Evolutionary conservation across 2,888 invertebrate genomes (phyloP).

Genomic region (Mamestra brassicae): DNA sequence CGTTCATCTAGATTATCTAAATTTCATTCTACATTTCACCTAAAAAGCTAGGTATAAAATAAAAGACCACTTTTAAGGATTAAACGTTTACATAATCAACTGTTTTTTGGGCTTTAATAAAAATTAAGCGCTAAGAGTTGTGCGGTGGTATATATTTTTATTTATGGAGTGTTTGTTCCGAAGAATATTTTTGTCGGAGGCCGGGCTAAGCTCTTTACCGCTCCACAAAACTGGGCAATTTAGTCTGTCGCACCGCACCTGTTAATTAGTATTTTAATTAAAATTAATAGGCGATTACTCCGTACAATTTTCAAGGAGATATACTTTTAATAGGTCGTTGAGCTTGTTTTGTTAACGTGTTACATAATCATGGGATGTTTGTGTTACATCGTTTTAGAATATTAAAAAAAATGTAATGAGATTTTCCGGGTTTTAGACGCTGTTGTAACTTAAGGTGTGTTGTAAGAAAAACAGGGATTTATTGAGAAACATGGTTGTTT

Average conservation of each 20-base stretch:
- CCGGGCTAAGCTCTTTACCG: constrained; percentile 81
- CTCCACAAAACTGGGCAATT: constrained; percentile 80
- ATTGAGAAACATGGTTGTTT: not conserved
- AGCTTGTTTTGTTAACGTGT: constrained; percentile 61
- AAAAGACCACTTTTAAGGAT: constrained; percentile 70
- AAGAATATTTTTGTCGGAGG: constrained; percentile 80
- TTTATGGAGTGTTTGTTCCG: constrained; percentile 82
- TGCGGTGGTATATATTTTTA: constrained; percentile 74
- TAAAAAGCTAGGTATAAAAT: constrained; percentile 53
- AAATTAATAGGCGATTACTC: constrained; percentile 87
- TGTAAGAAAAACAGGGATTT: not conserved
- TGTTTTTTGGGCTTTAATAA: constrained; percentile 75
- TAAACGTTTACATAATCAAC: constrained; percentile 81
- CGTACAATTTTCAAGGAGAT: constrained; percentile 77
- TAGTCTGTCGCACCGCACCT: constrained; percentile 79
- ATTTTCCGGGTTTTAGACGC: not conserved
- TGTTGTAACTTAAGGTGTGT: not conserved
- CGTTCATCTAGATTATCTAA: constrained; percentile 63
- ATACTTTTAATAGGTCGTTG: constrained; percentile 70
- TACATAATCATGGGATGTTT: constrained; percentile 45
- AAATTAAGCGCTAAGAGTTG: constrained; percentile 76
- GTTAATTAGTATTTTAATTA: constrained; percentile 88
- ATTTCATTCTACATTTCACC: constrained; percentile 61
- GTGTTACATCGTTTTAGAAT: constrained; percentile 36
- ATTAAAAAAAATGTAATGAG: not conserved